Base-by-base conservation (phyloP, 2,113 vertebrate genomes). In the Macquaria ambigua region DNA sequence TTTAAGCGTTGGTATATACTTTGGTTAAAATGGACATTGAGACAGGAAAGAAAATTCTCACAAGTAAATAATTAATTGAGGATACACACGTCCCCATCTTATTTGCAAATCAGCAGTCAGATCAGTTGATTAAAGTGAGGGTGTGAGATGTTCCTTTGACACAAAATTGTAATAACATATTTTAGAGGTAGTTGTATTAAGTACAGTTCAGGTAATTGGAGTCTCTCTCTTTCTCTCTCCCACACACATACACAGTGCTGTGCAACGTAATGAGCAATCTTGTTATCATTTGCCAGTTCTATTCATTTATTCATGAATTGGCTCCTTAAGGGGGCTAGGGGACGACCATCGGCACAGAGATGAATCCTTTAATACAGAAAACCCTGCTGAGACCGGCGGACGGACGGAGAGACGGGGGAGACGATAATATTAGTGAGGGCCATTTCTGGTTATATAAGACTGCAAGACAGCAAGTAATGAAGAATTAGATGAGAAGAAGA, bases 261-360 rank as follows among this genome's bases (percentile, higher is more conserved):
- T 56, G 75, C 70, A 80, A 77, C 21, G 8, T 85, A 93, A 89
- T 82, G 75, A 91, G 88, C 81, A 77, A 78, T 85, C 83, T 77
- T 81, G 61, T 84, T 71, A 86, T 90, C 79, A 85, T 90, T 84
- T 83, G 52, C 53, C 74, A 6, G 82, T 74, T 89, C 77, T 85
- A 90, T 89, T 90, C 66, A 89, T 94, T 83, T 94, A 91, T 94
- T 92, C 89, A 91, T 93, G 91, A 91, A 92, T 31, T 82, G 61
- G 76, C 79, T 90, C 75, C 74, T 92, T 82, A 73, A 85, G 81
- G 85, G 84, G 66, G 31, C 78, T 11, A 0, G 37, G 70, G 79
- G 61, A 66, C 61, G 31, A 67, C 59, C 68, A 63, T n/a, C 8
- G 56, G 81, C 46, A 41, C 72, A 68, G 37, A 86, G 63, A 90